Conservation (phyloP, 2,797 vertebrate genomes). For the Chelmon rostratus region DNA sequence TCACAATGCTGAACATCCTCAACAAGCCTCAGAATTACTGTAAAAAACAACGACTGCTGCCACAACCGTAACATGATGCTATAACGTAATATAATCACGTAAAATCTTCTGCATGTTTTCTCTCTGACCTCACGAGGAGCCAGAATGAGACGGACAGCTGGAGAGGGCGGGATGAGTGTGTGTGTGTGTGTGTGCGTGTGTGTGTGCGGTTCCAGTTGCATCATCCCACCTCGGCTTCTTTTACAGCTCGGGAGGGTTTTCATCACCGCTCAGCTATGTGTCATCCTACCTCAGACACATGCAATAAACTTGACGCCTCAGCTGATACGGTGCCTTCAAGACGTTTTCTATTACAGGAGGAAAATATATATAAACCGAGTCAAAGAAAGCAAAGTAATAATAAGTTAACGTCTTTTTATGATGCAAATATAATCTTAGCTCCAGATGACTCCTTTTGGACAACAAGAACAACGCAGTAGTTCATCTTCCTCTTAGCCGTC, state of each 20-base stretch:
- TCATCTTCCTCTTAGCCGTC: neutral
- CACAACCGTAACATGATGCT: neutral
- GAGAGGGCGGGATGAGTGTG: conserved; percentile 17
- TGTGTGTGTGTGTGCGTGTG: neutral
- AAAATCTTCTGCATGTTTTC: conserved; percentile 19
- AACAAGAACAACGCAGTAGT: neutral
- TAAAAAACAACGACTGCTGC: neutral
- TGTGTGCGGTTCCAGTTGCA: conserved; percentile 46
- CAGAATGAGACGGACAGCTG: conserved; percentile 25
- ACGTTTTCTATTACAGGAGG: conserved; percentile 55
- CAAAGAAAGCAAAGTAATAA: neutral
- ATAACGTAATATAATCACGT: neutral
- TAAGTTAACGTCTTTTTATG: no score
- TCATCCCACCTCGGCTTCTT: conserved; percentile 36
- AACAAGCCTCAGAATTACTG: neutral
- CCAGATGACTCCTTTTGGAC: neutral
- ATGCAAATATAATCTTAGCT: no score
- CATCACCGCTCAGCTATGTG: conserved; percentile 34
- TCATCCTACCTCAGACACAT: conserved; percentile 9
- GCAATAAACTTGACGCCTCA: conserved; percentile 22
- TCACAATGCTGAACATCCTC: neutral
- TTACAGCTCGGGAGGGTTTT: conserved; percentile 58
- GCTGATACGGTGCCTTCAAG: conserved; percentile 18
- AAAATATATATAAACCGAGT: neutral
- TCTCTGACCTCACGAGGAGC: neutral